Conservation (phyloP, 1,140 invertebrate genomes). For the Drosophila paulistorum region DNA sequence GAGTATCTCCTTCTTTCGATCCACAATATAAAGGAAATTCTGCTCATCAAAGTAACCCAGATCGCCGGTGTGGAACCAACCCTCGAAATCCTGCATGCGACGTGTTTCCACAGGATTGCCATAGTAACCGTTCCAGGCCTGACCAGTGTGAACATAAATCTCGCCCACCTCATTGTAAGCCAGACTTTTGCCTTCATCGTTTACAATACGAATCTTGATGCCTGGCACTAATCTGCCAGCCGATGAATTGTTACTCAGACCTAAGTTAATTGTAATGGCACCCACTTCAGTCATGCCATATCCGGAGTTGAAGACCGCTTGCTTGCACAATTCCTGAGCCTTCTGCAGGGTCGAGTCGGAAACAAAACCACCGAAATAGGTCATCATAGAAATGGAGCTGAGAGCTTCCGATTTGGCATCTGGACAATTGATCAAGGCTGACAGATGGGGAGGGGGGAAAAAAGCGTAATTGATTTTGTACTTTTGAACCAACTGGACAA, state of each 20-base stretch:
- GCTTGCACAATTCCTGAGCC: constrained; percentile 53
- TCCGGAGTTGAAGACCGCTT: constrained; percentile 51
- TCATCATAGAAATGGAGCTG: constrained; percentile 46
- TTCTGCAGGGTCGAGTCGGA: constrained; percentile 41
- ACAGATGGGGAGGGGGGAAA: constrained; percentile 50
- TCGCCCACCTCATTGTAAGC: constrained; percentile 80
- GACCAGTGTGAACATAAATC: no score
- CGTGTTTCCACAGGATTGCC: constrained; percentile 85
- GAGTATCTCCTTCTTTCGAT: constrained; percentile 90
- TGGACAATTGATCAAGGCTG: constrained; percentile 48
- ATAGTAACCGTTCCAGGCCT: constrained; percentile 83
- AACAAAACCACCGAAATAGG: constrained; percentile 54
- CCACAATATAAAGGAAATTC: constrained; percentile 87
- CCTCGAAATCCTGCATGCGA: constrained; percentile 85
- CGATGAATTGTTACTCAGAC: constrained; percentile 48
- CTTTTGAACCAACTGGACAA: constrained; percentile 63
- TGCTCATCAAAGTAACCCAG: constrained; percentile 88
- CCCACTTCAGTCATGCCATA: constrained; percentile 71
- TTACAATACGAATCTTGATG: constrained; percentile 57
- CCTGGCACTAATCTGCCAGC: constrained; percentile 58
- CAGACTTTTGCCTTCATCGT: constrained; percentile 66
- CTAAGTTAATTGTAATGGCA: constrained; percentile 56
- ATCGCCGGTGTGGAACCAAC: constrained; percentile 90
- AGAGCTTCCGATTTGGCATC: constrained; percentile 50
- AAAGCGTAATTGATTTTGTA: constrained; percentile 68